Evolutionary conservation across 1,140 invertebrate species (phyloP).

Genomic region (Rhyzopertha dominica): DNA sequence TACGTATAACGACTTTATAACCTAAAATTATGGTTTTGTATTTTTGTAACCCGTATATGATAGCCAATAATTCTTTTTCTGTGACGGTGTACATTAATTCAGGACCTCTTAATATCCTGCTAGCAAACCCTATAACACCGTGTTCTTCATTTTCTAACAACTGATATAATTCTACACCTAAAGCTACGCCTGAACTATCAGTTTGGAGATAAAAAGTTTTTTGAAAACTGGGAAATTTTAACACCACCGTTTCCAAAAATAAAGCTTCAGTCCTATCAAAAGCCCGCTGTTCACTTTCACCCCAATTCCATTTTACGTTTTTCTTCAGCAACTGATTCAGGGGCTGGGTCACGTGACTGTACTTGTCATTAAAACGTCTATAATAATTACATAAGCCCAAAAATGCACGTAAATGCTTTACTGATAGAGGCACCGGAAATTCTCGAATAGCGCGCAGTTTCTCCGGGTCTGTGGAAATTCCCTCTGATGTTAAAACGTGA

Average conservation of each 20-base stretch:
- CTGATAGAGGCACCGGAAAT: conserved; percentile 34
- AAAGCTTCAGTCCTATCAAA: conserved; percentile 9
- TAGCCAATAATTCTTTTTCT: conserved; percentile 38
- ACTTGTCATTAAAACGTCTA: conserved; percentile 32
- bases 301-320: conserved; percentile 11
- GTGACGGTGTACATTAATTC: conserved; percentile 34
- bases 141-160: conserved; percentile 13
- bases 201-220: conserved; percentile 32
- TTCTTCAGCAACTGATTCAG: conserved; percentile 35
- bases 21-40: conserved; percentile 29
- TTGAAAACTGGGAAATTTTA: conserved; percentile 26
- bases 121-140: conserved; percentile 23
- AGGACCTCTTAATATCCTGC: conserved; percentile 18
- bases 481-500: conserved; percentile 31
- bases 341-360: conserved; percentile 21
- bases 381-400: conserved; percentile 42
- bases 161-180: conserved; percentile 31
- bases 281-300: background rate
- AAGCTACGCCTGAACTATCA: conserved; percentile 26
- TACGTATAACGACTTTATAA: conserved; percentile 33
- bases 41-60: conserved; percentile 37
- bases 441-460: conserved; percentile 33
- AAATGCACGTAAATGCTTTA: conserved; percentile 39
- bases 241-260: conserved; percentile 26
- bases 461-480: conserved; percentile 35